A percentile compares a stretch with the other conserved stretches of the same genome.
Conservation (phyloP, 1,140 invertebrate species). For the Heliconius hermathena region DNA sequence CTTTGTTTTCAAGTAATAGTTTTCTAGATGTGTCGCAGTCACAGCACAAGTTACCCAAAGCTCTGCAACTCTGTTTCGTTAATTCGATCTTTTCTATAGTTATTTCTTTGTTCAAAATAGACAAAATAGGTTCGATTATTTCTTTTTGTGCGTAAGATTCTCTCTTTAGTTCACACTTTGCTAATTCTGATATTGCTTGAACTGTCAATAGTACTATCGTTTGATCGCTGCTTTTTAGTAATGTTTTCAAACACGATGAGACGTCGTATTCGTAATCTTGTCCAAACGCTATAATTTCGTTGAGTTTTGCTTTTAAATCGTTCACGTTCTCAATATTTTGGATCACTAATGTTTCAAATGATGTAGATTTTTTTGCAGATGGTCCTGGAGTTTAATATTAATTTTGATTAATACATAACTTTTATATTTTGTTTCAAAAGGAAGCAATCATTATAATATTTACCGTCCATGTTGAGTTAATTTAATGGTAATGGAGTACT, state of each 20-base stretch:
- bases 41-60: slow-evolving; percentile 93
- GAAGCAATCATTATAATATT: slow-evolving; percentile 25
- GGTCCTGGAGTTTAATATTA: slow-evolving; percentile 46
- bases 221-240: slow-evolving; percentile 62
- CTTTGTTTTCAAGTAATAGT: slow-evolving; percentile 84
- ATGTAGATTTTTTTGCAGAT: slow-evolving; percentile 64
- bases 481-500: slow-evolving; percentile 14
- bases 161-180: slow-evolving; percentile 86
- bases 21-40: slow-evolving; percentile 89
- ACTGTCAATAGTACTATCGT: slow-evolving; percentile 74
- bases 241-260: slow-evolving; percentile 62
- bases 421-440: neutral
- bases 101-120: slow-evolving; percentile 74
- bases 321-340: slow-evolving; percentile 61
- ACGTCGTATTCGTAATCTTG: slow-evolving; percentile 72
- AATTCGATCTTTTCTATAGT: slow-evolving; percentile 80
- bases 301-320: slow-evolving; percentile 69
- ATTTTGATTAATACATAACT: slow-evolving; percentile 14
- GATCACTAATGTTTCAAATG: slow-evolving; percentile 66
- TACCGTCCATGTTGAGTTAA: slow-evolving; percentile 47
- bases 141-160: slow-evolving; percentile 84
- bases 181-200: slow-evolving; percentile 87
- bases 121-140: slow-evolving; percentile 83
- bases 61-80: slow-evolving; percentile 88
- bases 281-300: slow-evolving; percentile 65